phyloP scores from a whole-genome alignment of 2,888 invertebrate genomes.

The Mimachlamys varia region DNA sequence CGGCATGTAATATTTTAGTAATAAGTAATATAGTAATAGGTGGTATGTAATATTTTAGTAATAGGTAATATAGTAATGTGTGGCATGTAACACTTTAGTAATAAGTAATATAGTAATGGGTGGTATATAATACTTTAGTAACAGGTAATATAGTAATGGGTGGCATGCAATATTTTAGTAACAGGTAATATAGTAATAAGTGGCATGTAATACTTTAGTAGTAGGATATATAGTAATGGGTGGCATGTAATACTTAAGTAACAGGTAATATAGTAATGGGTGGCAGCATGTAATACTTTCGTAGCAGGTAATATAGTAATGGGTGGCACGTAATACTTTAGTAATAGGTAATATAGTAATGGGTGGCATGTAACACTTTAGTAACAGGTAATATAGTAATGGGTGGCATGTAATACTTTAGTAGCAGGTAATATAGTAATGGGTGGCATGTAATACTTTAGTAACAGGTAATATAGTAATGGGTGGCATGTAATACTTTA shows the following conservation, averaged over 20 bases:
- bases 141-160: constrained; percentile 75
- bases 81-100: constrained; percentile 76
- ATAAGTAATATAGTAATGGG: constrained; percentile 76
- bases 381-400: constrained; percentile 77
- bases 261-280: constrained; percentile 76
- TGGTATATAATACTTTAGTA: constrained; percentile 73
- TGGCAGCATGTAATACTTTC: constrained; percentile 58
- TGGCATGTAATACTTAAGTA: constrained; percentile 74
- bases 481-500: constrained; percentile 47
- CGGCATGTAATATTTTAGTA: constrained; percentile 28
- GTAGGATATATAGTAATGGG: no score
- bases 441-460: constrained; percentile 73
- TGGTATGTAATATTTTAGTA: constrained; percentile 77
- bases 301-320: constrained; percentile 54
- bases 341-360: constrained; percentile 77
- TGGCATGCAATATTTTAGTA: constrained; percentile 72
- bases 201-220: constrained; percentile 73
- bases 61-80: constrained; percentile 76
- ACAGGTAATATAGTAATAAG: constrained; percentile 55
- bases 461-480: no score
- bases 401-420: constrained; percentile 73
- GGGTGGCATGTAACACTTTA: constrained; percentile 75
- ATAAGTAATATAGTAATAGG: no score
- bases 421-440: constrained; percentile 52
- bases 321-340: constrained; percentile 74